phyloP scores from a whole-genome alignment of 2,797 vertebrate genomes.

The Mastacembelus armatus region DNA sequence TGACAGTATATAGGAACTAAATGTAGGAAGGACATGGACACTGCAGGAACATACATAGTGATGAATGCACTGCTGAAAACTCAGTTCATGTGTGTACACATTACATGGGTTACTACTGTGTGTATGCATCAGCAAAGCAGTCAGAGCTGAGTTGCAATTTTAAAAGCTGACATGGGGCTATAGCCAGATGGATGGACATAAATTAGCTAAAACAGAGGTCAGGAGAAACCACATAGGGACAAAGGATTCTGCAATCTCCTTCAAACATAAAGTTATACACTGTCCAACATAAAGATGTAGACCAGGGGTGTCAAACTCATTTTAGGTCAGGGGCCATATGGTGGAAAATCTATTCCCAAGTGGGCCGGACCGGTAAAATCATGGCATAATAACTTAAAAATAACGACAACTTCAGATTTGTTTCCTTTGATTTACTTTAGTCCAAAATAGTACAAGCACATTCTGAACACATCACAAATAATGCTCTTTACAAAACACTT shows the following conservation, averaged over 20 bases:
- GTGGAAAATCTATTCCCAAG: no score
- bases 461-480: no score
- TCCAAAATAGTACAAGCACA: no score
- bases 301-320: no score
- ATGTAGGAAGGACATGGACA: conserved; percentile 2
- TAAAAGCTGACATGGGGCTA: conserved; percentile 53
- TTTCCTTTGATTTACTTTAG: no score
- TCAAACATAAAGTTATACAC: not conserved
- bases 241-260: not conserved
- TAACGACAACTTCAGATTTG: no score
- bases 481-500: no score
- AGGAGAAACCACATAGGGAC: conserved; percentile 15
- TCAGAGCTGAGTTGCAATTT: conserved; percentile 55
- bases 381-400: no score
- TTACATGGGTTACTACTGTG: conserved; percentile 14
- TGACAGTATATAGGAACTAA: conserved; percentile 1
- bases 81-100: conserved; percentile 10
- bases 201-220: conserved; percentile 45
- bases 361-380: no score
- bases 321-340: no score
- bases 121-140: conserved; percentile 46
- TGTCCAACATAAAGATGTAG: not conserved
- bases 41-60: conserved; percentile 10
- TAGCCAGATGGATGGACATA: conserved; percentile 46
- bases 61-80: conserved; percentile 31